Base-by-base conservation (phyloP, 1,140 invertebrate genomes). In the Diorhabda carinulata region DNA sequence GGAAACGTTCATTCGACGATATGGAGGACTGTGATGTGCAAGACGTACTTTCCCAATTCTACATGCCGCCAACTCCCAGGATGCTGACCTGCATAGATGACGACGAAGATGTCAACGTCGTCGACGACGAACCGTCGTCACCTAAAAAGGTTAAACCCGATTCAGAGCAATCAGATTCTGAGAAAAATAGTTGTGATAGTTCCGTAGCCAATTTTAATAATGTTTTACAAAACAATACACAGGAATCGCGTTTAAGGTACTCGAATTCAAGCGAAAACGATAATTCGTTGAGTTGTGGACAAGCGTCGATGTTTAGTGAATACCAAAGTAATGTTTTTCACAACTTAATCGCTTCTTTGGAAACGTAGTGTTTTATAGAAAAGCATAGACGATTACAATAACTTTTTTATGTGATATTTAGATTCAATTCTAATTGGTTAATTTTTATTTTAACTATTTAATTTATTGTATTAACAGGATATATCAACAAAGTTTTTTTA, bases 21-120 rank as follows among this genome's bases (percentile, higher is more conserved):
- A 84, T 78, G 65, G 80, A 87, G 69, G 86, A 86, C 72, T 84
- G 84, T 43, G 81, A 87, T 76, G 85, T 87, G 41, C 85, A 87
- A 57, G 87, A 87, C 68, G 87, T 87, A 1, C 79, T 89, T 1
- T 89, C 86, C 43, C 88, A 91, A 71, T 90, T 90, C 72, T 91
- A 90, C 77, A 88, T 90, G 79, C 88, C 90, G 58, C 86, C 87
- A 0, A 89, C 88, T 0, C 88, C 89, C 7, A 82, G 88, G 60
- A 82, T 90, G 70, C 81, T 91, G 59, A 88, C 89, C 4, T 86
- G 87, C 58, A 88, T 90, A 47, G 88, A 90, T 75, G 87, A 88
- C 44, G 82, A 83, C 61, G 84, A 85, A 66, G 83, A 83, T 61
- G 81, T 78, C 57, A 77, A 78, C 44, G 79, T 79, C 6, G 78